Evolutionary conservation across 2,888 invertebrate genomes (phyloP).

Genomic region (Leptopilina syphax): DNA sequence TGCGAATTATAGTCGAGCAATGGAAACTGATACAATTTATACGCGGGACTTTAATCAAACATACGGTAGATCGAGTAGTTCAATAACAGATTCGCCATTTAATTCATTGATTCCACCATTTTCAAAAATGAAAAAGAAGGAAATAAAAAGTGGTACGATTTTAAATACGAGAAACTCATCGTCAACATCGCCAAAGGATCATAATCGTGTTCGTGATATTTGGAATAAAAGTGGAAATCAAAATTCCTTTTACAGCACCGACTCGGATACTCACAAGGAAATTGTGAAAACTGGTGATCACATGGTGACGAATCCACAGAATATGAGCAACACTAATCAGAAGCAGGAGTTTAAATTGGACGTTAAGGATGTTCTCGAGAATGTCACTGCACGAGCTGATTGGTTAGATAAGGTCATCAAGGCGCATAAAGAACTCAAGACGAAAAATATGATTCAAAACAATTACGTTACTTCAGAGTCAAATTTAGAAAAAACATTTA

Average conservation of each 20-base stretch:
- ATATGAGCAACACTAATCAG: not conserved
- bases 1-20: constrained; percentile 52
- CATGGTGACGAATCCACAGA: not conserved
- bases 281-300: not conserved
- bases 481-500: not conserved
- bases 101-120: constrained; percentile 47
- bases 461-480: not conserved
- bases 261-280: not conserved
- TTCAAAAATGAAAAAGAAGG: constrained; percentile 44
- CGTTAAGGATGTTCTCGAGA: constrained; percentile 23
- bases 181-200: not conserved
- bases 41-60: not conserved
- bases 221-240: not conserved
- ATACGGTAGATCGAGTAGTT: constrained; percentile 21
- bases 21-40: constrained; percentile 45
- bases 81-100: constrained; percentile 49
- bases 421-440: constrained; percentile 29
- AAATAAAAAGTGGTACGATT: not conserved
- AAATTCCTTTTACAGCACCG: constrained; percentile 16
- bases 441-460: not conserved
- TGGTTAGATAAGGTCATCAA: constrained; percentile 53
- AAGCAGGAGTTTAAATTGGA: not conserved
- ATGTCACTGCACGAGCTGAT: constrained; percentile 40
- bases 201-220: not conserved
- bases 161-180: not conserved